phyloP scores from a whole-genome alignment of 2,113 vertebrate genomes.

The Daubentonia madagascariensis region DNA sequence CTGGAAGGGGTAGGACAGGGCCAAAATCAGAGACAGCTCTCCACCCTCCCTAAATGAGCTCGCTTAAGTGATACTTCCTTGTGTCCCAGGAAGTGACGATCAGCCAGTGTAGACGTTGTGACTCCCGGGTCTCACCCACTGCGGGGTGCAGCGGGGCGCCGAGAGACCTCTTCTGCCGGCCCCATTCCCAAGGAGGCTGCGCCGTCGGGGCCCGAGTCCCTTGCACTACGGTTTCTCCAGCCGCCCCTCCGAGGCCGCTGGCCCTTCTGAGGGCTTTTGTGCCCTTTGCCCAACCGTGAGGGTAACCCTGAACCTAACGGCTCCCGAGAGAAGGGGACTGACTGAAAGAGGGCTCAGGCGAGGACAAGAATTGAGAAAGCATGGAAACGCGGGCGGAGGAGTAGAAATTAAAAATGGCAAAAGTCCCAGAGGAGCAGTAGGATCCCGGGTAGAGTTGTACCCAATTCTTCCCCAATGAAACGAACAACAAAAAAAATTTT shows the following conservation, averaged over 20 bases:
- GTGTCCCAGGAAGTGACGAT: conserved; percentile 71
- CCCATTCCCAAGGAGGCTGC: not conserved
- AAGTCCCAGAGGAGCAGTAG: not conserved
- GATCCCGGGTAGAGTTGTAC: not conserved
- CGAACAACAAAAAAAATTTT: not conserved
- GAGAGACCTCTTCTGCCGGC: not conserved
- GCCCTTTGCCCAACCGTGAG: not conserved
- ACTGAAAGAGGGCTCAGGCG: not conserved
- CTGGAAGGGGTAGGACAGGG: not conserved
- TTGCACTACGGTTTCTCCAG: fast-evolving
- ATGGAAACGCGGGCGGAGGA: not conserved
- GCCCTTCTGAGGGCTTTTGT: not conserved
- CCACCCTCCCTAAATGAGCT: not conserved
- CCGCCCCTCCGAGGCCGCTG: not conserved
- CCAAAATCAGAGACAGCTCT: not conserved
- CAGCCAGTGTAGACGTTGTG: not conserved
- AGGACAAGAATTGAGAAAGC: not conserved
- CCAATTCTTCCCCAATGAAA: not conserved
- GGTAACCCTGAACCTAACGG: not conserved
- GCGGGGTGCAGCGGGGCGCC: not conserved
- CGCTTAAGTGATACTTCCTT: conserved; percentile 56
- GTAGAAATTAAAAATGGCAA: not conserved
- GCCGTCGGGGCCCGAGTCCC: not conserved
- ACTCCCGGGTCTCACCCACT: not conserved
- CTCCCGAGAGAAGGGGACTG: not conserved